These are phyloP conservation scores for Eleginops maclovinus DNA, from an alignment of 2,113 vertebrate species.

Conservation along the genomic window DNA sequence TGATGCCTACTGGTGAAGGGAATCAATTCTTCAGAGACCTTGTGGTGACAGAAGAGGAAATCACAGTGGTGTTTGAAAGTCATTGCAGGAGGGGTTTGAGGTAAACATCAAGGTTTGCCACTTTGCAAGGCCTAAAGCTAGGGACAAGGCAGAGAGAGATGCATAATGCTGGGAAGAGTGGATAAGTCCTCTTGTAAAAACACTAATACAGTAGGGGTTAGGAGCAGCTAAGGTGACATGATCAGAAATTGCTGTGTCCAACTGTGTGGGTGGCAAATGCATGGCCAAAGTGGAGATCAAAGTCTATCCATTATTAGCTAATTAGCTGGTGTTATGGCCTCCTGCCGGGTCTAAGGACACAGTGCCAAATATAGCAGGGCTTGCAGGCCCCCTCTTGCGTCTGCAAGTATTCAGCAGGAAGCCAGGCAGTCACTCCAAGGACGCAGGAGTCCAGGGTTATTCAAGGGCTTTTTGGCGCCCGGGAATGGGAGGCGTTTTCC, in stretches of 20 bases:
- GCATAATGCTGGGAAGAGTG: background rate
- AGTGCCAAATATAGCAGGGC: slow-evolving; percentile 68
- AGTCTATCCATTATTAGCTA: slow-evolving; percentile 66
- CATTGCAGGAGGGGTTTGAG: slow-evolving; percentile 67
- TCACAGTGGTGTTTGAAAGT: slow-evolving; percentile 76
- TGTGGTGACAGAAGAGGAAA: slow-evolving; percentile 78
- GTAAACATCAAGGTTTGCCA: slow-evolving; percentile 71
- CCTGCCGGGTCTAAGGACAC: slow-evolving; percentile 56
- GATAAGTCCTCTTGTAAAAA: slow-evolving; percentile 46
- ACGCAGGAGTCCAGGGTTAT: slow-evolving; percentile 62
- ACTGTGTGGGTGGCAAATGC: no score
- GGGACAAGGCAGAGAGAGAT: slow-evolving; percentile 27
- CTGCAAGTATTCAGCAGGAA: slow-evolving; percentile 64
- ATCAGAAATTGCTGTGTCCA: no score
- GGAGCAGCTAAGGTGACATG: slow-evolving; percentile 7
- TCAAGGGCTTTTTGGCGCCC: slow-evolving; percentile 62
- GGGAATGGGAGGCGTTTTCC: slow-evolving; percentile 43
- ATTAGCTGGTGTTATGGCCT: slow-evolving; percentile 61
- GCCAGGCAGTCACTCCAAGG: slow-evolving; percentile 66
- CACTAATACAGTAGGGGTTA: slow-evolving; percentile 8
- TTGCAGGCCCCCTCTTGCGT: slow-evolving; percentile 46
- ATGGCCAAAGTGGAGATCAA: background rate
- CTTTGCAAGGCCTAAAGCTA: slow-evolving; percentile 62
- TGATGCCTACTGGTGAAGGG: slow-evolving; percentile 72
- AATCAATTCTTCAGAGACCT: slow-evolving; percentile 80